Percentiles rank a stretch among this genome's conserved stretches.
Conservation (phyloP, 2,888 invertebrate species). For the Galerucella calmariensis region DNA sequence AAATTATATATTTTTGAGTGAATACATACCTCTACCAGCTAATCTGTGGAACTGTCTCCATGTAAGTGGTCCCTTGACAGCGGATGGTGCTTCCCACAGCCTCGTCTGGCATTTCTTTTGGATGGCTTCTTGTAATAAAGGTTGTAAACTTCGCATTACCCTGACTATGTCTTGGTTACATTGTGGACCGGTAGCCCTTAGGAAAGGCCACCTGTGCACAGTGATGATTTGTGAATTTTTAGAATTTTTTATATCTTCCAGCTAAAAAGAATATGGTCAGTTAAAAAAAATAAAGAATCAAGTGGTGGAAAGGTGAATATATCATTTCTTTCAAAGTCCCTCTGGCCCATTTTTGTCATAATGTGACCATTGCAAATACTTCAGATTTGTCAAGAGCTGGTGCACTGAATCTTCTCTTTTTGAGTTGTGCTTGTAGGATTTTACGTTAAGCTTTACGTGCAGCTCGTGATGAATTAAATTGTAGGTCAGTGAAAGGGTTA, state of each 20-base stretch:
- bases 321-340: no score
- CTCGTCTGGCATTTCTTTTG: constrained; percentile 88
- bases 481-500: no score
- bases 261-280: constrained; percentile 35
- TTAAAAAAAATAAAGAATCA: no score
- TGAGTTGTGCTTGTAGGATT: no score
- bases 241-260: constrained; percentile 56
- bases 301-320: no score
- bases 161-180: constrained; percentile 92
- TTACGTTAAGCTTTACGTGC: no score
- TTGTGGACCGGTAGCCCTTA: constrained; percentile 84
- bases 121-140: constrained; percentile 93
- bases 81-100: constrained; percentile 92
- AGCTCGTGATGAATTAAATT: no score
- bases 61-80: constrained; percentile 95
- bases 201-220: constrained; percentile 90
- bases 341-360: no score
- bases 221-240: constrained; percentile 51
- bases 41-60: constrained; percentile 98
- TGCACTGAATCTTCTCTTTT: no score
- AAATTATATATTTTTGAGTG: neutral
- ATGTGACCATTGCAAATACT: no score
- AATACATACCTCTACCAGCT: constrained; percentile 78
- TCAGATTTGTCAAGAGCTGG: no score
- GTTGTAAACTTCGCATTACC: constrained; percentile 90